A percentile compares a stretch with the other conserved stretches of the same genome.
Conservation (phyloP, 1,140 invertebrate species). For the Dryas iulia region DNA sequence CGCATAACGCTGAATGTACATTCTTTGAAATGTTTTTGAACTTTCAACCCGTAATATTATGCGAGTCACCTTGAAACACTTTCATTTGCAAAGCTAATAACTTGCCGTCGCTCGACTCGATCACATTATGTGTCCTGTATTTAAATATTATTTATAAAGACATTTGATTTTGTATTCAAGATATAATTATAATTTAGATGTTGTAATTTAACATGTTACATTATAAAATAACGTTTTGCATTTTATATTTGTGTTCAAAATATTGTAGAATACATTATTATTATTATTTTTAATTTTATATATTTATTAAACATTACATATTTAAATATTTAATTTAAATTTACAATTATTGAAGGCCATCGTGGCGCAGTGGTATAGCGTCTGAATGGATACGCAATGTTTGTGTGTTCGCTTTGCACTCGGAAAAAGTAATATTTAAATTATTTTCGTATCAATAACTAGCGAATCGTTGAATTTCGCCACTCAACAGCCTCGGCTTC, state of each 20-base stretch:
- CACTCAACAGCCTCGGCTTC: too few species aligned
- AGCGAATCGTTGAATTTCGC: too few species aligned
- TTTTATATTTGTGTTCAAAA: background rate
- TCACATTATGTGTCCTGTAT: background rate
- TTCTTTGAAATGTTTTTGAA: constrained; percentile 22
- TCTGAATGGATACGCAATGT: too few species aligned
- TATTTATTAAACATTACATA: too few species aligned
- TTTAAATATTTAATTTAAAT: too few species aligned
- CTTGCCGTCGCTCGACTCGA: constrained; percentile 15
- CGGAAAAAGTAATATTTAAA: too few species aligned
- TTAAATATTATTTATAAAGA: background rate
- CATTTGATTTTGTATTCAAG: background rate
- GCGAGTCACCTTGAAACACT: constrained; percentile 45
- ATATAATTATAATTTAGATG: background rate
- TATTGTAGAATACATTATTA: background rate
- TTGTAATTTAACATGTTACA: background rate
- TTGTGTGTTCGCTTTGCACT: too few species aligned
- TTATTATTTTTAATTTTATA: background rate
- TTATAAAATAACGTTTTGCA: background rate
- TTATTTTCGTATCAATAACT: too few species aligned
- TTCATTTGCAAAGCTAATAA: constrained; percentile 35
- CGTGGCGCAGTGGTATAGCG: too few species aligned
- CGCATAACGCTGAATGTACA: background rate
- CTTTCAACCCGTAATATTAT: constrained; percentile 38
- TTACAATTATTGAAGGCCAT: too few species aligned